Evolutionary conservation across 64 coral and sea anemone species (phyloP), one percentile per base, ranked within the genome.

Genomic region (Actinia tenebrosa): DNA sequence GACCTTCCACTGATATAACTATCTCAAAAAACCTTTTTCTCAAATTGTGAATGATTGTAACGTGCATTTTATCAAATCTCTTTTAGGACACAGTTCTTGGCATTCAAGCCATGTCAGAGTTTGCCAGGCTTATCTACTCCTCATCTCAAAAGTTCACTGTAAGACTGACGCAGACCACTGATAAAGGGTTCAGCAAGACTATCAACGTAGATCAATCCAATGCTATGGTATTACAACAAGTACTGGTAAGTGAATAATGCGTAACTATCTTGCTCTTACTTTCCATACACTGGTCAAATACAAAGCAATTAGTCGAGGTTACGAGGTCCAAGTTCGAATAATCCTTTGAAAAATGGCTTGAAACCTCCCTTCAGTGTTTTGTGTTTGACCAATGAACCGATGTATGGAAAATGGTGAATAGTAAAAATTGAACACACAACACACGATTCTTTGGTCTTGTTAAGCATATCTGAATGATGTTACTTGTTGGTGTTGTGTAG

Each of bases 31-130:
- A 58, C 56, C 56, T 58, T 58, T 2, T 58, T 58, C 56, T 14
- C 56, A 14, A 55, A 14, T 11, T 58, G 7, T 58, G 15, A 58
- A 11, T 11, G 56, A 11, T 10, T 58, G 56, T 58, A 16, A 58
- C 56, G 45, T n/a, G 15, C 26, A 7, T 79, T 11, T 50, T 16
- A 18, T 22, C 79, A 0, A 50, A 20, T 53, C 3, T 42, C 18
- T 19, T 53, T 72, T 18, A 95, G 94, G 94, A 95, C 60, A 95
- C 94, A 14, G 94, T 95, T 13, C 60, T 95, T 72, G 94, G 94
- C 11, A 87, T 95, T 18, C 94, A 95, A 59, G 94, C 94, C 46
- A 78, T 95, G 45, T 80, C 94, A 25, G 90, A 89, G 78, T 95
- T 95, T 56, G 87, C 94, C 22, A 81, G 87, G 20, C 56, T 89